A percentile compares a stretch with the other conserved stretches of the same genome.
Evolutionary conservation across 2,797 vertebrate genomes (phyloP).

Genomic region (Brachymystax lenok): DNA sequence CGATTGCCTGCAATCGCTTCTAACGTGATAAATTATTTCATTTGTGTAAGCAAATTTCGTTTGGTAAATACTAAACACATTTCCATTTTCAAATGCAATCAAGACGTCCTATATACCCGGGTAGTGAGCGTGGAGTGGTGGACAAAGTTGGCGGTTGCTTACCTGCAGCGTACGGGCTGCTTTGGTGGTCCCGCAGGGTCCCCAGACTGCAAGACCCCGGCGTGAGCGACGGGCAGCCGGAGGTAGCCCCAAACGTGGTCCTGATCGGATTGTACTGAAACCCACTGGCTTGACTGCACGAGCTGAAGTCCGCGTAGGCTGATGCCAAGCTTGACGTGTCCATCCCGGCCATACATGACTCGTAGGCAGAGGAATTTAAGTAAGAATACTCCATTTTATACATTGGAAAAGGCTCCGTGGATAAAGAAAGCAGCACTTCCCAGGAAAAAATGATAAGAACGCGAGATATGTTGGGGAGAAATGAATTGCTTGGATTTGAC

Average conservation of each 20-base stretch:
- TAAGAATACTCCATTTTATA: conserved; percentile 99
- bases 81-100: conserved; percentile 99
- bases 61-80: conserved; percentile 99
- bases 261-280: conserved; percentile 99
- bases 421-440: conserved; percentile 77
- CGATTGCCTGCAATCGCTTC: conserved; percentile 99
- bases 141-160: conserved; percentile 80
- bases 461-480: conserved; percentile 64
- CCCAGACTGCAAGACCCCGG: conserved; percentile 98
- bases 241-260: conserved; percentile 98
- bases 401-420: conserved; percentile 97
- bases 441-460: conserved; percentile 60
- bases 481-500: conserved; percentile 71
- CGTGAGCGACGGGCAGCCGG: conserved; percentile 97
- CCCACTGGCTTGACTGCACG: conserved; percentile 98
- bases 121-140: conserved; percentile 79
- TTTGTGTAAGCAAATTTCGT: conserved; percentile 99
- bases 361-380: conserved; percentile 99
- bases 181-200: conserved; percentile 98
- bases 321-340: conserved; percentile 99
- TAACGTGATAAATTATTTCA: conserved; percentile 99
- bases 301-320: conserved; percentile 99
- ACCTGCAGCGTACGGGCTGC: conserved; percentile 99
- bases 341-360: conserved; percentile 99
- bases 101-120: conserved; percentile 91